Evolutionary conservation across 2,113 vertebrate species (phyloP), one percentile per base, ranked within the genome.

Genomic region (Trachemys scripta): DNA sequence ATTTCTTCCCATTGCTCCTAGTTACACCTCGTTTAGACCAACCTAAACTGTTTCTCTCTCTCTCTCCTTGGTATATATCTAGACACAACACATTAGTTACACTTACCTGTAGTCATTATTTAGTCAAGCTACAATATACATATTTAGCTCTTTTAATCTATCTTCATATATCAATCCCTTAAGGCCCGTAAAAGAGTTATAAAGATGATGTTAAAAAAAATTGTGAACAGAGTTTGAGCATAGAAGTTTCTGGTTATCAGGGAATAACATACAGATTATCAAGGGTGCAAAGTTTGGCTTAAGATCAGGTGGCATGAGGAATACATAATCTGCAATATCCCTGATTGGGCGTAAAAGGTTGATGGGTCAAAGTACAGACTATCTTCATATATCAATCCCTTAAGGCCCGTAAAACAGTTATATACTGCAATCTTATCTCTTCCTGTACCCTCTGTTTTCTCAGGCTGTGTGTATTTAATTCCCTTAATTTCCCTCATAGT

Each of bases 401-500:
- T 76, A 88, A 94, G 56, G 75, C 35, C 27, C 1, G 85, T 80
- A 84, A 80, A 22, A 88, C 35, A 69, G 45, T 82, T 62, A 85
- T 10, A 90, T 50, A 82, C 53, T 57, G 85, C 50, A 95, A 35
- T 27, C 80, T 14, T 3, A 54, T 85, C 35, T 29, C 95, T 90
- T 81, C 53, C 83, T 90, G 35, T 65, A 86, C 2, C 7, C 47
- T 79, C 3, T 1, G 85, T 93, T 93, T 88, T 86, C 91, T 80
- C 82, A 93, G 80, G 24, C 53, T 50, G 12, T 47, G 29, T 83
- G 42, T 50, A 89, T 19, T 11, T 82, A 93, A 96, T 93, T 96
- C 82, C 49, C 47, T 82, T 87, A 82, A 91, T 42, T 96, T 93
- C 75, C 92, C 59, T 91, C 62, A 62, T 87, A 96, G 94, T 95